A percentile compares a stretch with the other conserved stretches of the same genome.
Evolutionary conservation across 2,888 invertebrate genomes (phyloP).

Genomic region (Slavum lentiscoides): DNA sequence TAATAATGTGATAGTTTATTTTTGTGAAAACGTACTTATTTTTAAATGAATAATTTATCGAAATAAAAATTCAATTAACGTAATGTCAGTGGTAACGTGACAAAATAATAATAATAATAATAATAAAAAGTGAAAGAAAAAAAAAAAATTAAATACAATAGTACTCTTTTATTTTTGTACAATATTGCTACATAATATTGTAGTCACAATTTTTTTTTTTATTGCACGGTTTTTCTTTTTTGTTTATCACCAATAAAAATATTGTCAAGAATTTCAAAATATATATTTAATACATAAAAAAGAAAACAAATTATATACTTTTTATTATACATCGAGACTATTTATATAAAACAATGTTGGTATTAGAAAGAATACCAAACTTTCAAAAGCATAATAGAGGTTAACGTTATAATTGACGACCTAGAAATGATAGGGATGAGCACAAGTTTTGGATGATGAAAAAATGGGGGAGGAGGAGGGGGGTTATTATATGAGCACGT

Average conservation of each 20-base stretch:
- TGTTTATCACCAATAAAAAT: conserved; percentile 33
- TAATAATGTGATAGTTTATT: conserved; percentile 50
- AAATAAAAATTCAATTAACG: conserved; percentile 14
- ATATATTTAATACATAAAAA: conserved; percentile 20
- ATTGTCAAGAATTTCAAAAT: conserved; percentile 42
- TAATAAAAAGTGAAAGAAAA: neutral
- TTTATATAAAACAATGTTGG: conserved; percentile 37
- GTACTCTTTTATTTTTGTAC: conserved; percentile 13
- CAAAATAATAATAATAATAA: conserved; percentile 37
- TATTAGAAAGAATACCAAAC: conserved; percentile 28
- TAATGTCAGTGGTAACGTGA: conserved; percentile 51
- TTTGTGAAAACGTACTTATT: conserved; percentile 25
- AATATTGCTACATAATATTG: conserved; percentile 41
- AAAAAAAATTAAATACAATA: conserved; percentile 17
- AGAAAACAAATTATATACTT: conserved; percentile 26
- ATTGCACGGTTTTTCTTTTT: conserved; percentile 43
- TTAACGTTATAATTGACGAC: conserved; percentile 46
- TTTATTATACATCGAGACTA: conserved; percentile 2
- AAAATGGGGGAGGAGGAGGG: neutral
- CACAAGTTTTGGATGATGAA: conserved; percentile 38
- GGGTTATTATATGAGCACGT: conserved; percentile 28
- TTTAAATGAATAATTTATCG: conserved; percentile 26
- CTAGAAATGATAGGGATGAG: conserved; percentile 44
- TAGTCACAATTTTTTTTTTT: conserved; percentile 42
- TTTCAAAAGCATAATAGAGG: conserved; percentile 7